Evolutionary conservation across 2,888 invertebrate species (phyloP).

Genomic region (Polymixis flavicincta): DNA sequence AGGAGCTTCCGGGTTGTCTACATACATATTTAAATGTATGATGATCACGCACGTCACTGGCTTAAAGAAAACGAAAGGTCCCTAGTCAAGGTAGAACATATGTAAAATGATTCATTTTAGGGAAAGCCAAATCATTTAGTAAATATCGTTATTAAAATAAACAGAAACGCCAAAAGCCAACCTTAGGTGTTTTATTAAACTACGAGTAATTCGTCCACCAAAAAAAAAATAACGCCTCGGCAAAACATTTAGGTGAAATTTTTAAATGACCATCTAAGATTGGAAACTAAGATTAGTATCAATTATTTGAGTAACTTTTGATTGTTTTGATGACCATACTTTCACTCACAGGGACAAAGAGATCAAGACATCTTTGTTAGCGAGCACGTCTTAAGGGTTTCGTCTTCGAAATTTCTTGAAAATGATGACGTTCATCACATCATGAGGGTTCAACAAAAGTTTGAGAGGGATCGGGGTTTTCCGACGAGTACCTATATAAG

Average conservation of each 20-base stretch:
- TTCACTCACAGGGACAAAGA: conserved; percentile 20
- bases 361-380: background rate
- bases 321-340: conserved; percentile 33
- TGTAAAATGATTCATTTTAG: background rate
- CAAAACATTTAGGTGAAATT: conserved; percentile 43
- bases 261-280: conserved; percentile 26
- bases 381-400: background rate
- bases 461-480: background rate
- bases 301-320: conserved; percentile 29
- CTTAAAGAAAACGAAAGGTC: background rate
- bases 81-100: background rate
- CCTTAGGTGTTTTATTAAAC: background rate
- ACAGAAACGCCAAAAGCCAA: background rate
- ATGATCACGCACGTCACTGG: conserved; percentile 16
- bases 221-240: conserved; percentile 2
- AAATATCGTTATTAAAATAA: background rate
- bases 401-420: background rate
- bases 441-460: background rate
- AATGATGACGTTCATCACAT: background rate
- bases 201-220: background rate
- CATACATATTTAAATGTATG: background rate
- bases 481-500: background rate
- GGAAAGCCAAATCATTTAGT: conserved; percentile 4
- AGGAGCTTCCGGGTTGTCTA: conserved; percentile 19
- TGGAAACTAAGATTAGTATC: conserved; percentile 18